phyloP scores from a whole-genome alignment of 2,888 invertebrate genomes.

The Aleiodes testaceus region DNA sequence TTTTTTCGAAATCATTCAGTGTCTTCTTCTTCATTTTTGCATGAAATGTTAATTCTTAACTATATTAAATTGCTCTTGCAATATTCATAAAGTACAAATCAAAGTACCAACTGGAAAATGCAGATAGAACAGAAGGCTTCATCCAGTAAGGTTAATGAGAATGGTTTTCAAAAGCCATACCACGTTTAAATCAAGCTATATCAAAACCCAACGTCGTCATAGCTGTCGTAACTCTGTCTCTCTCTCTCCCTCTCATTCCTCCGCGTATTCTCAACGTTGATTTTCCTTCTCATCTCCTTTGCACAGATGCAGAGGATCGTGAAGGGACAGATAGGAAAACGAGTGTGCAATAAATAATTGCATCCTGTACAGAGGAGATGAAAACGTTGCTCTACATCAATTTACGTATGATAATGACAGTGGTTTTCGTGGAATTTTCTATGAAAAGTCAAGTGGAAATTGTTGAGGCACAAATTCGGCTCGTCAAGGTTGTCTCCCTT shows the following conservation, averaged over 20 bases:
- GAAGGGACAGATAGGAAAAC: slow-evolving; percentile 30
- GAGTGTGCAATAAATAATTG: slow-evolving; percentile 44
- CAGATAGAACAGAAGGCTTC: slow-evolving; percentile 56
- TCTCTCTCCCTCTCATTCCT: not conserved
- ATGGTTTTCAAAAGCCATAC: slow-evolving; percentile 67
- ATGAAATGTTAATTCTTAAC: slow-evolving; percentile 16
- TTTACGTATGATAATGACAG: slow-evolving; percentile 56
- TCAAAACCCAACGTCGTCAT: slow-evolving; percentile 36
- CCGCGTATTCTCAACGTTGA: not conserved
- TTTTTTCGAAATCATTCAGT: too few species aligned
- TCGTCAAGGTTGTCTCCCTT: slow-evolving; percentile 7
- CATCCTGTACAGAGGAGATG: slow-evolving; percentile 37
- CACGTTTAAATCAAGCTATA: slow-evolving; percentile 49
- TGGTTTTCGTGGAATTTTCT: slow-evolving; percentile 45
- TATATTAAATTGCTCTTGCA: slow-evolving; percentile 19
- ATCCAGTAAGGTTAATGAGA: slow-evolving; percentile 68
- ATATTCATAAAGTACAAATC: slow-evolving; percentile 60
- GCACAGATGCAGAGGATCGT: not conserved
- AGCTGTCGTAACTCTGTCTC: slow-evolving; percentile 21
- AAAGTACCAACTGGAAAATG: slow-evolving; percentile 64
- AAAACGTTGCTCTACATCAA: slow-evolving; percentile 53
- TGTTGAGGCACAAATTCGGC: slow-evolving; percentile 40
- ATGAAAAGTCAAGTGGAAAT: slow-evolving; percentile 53
- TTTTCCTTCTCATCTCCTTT: not conserved
- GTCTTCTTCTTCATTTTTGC: not conserved